These are phyloP conservation scores for Lithophane leautieri DNA, from an alignment of 2,888 invertebrate genomes.

Conservation along the genomic window DNA sequence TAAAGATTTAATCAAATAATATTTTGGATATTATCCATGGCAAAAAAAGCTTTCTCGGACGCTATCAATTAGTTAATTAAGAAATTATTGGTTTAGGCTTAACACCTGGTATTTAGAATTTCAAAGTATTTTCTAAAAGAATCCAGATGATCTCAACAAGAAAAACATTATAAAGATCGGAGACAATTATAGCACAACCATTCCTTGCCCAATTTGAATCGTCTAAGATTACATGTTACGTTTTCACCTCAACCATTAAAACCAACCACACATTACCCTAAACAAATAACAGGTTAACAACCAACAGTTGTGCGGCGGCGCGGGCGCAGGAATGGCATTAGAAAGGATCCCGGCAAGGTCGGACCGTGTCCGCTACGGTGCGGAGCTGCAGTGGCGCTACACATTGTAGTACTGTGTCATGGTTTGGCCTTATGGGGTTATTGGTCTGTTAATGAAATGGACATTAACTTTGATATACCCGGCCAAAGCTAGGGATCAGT, in stretches of 20 bases:
- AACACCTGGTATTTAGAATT: too few species aligned
- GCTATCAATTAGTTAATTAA: too few species aligned
- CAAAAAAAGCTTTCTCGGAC: too few species aligned
- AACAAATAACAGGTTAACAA: constrained; percentile 40
- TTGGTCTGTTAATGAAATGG: constrained; percentile 12
- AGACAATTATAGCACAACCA: constrained; percentile 6
- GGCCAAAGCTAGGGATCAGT: too few species aligned
- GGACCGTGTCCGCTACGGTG: constrained; percentile 56
- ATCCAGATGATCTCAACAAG: too few species aligned
- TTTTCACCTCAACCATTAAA: constrained; percentile 4
- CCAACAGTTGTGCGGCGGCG: constrained; percentile 17
- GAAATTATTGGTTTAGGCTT: too few species aligned
- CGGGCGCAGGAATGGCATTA: constrained; percentile 67
- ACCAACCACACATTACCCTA: constrained; percentile 32
- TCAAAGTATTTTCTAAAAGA: too few species aligned
- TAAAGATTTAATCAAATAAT: too few species aligned
- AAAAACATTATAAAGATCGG: too few species aligned
- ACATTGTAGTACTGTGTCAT: constrained; percentile 9
- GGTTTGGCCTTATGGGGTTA: constrained; percentile 17
- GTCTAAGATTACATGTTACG: constrained; percentile 14
- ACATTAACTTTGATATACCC: not conserved
- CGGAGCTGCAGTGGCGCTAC: constrained; percentile 1
- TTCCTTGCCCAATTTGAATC: not conserved
- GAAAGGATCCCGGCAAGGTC: constrained; percentile 72
- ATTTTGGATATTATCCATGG: too few species aligned